Evolutionary conservation across 2,888 invertebrate genomes (phyloP), one percentile per base, ranked within the genome.

Genomic region (Oscheius onirici): DNA sequence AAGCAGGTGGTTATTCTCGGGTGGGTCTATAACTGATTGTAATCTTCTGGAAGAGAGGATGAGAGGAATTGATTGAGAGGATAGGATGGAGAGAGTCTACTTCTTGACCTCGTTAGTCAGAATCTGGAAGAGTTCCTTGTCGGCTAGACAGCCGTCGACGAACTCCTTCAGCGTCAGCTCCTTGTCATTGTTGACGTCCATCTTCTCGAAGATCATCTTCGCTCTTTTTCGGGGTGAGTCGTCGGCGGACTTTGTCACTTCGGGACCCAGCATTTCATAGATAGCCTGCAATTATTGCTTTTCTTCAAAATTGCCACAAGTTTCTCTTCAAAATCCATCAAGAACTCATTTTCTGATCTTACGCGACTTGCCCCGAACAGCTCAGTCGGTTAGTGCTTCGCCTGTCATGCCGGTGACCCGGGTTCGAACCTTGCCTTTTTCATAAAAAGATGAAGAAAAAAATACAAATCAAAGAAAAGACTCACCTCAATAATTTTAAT

Each of bases 181-280:
- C 74, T 97, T 97, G 89, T 99, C 97, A 90, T 95, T 95, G 91
- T 99, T 97, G 88, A 95, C 94, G 89, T 99, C 97, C 97, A 99
- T 97, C 75, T 96, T 96, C 74, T 95, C 95, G 90, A 99, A 99
- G 87, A 99, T 99, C 90, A 96, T 97, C 91, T 95, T 95, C 84
- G 97, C 97, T 83, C 97, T 91, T 88, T 97, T 96, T 88, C 97
- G 95, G 34, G 97, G 97, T 22, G 95, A 95, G 72, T 90, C 89
- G 89, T 95, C 95, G 49, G 94, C 94, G 58, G 95, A 95, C 88
- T 95, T 91, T 90, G 94, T 95, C 89, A 94, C 94, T 87, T 95
- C 95, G 79, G 95, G 95, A 70, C 97, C 97, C 85, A 99, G 91
- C 97, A 99, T 99, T 89, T 97, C 97, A 90, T 99, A 99, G 90